Evolutionary conservation across 2,888 invertebrate species (phyloP).

Genomic region (Lithophane socia): DNA sequence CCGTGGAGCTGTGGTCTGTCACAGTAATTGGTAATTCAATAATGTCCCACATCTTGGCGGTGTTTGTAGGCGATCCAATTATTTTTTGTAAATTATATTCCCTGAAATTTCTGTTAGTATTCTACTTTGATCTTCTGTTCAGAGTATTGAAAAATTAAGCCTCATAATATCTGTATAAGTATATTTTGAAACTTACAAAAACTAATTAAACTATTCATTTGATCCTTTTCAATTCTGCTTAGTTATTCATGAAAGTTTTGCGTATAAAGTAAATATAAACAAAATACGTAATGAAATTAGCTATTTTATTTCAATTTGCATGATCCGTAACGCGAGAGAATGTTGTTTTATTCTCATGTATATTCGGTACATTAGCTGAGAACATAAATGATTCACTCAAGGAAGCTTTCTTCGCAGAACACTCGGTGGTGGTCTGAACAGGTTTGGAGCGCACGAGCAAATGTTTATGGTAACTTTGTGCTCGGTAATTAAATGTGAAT

Average conservation of each 20-base stretch:
- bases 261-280: slow-evolving; percentile 17
- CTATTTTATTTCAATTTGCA: slow-evolving; percentile 33
- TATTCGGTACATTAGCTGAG: slow-evolving; percentile 47
- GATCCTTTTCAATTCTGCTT: background rate
- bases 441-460: slow-evolving; percentile 59
- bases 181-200: background rate
- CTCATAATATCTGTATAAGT: background rate
- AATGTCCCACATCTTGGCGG: too few species aligned
- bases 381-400: slow-evolving; percentile 54
- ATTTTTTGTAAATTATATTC: slow-evolving; percentile 4
- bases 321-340: slow-evolving; percentile 13
- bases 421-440: slow-evolving; percentile 53
- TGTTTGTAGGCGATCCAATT: background rate
- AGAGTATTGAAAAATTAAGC: background rate
- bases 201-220: background rate
- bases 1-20: background rate
- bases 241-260: slow-evolving; percentile 18
- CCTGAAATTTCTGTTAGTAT: background rate
- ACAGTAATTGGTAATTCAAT: background rate
- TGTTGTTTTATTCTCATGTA: slow-evolving; percentile 45
- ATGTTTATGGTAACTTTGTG: slow-evolving; percentile 70
- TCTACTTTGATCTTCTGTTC: slow-evolving; percentile 2
- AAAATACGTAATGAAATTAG: slow-evolving; percentile 29
- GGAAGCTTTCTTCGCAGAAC: slow-evolving; percentile 53
- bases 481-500: slow-evolving; percentile 79